These are phyloP conservation scores for crab-eating macaque (Macaca fascicularis) DNA, from an alignment of 2,113 vertebrate genomes.

Conservation along the genomic window T2T-MFA8v1.1 NC_088394.1:83484501-83485000, in stretches of 20 bases:
- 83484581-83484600: not conserved
- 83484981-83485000: not conserved
- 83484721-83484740: no score
- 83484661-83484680: not conserved
- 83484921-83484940: not conserved
- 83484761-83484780: not conserved
- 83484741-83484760: fast-evolving
- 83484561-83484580: not conserved
- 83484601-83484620: not conserved
- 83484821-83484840: not conserved
- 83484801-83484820: not conserved
- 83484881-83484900: not conserved
- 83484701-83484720: not conserved
- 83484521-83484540: not conserved
- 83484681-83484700: not conserved
- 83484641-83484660: not conserved
- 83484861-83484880: not conserved
- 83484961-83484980: no score
- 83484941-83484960: no score
- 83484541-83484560: not conserved
- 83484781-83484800: not conserved
- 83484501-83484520: no score
- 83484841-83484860: not conserved
- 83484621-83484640: not conserved
- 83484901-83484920: not conserved